These are phyloP conservation scores for Augochlorella aurata DNA, from an alignment of 2,888 invertebrate genomes.

Conservation along the genomic window DNA sequence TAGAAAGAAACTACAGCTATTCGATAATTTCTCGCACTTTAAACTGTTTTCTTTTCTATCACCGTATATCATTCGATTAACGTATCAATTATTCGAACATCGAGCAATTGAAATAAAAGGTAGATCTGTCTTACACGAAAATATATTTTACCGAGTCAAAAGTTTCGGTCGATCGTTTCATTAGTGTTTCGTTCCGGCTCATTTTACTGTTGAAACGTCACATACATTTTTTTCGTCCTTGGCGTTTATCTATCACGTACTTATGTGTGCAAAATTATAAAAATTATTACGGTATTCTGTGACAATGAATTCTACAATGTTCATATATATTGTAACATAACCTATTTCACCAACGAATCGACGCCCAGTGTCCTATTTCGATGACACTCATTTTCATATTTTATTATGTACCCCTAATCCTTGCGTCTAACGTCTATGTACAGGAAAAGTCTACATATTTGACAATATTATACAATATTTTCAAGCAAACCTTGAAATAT, in stretches of 20 bases:
- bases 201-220: slow-evolving; percentile 40
- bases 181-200: slow-evolving; percentile 22
- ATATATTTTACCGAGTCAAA: background rate
- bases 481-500: background rate
- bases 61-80: background rate
- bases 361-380: background rate
- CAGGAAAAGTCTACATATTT: background rate
- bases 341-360: slow-evolving; percentile 34
- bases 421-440: background rate
- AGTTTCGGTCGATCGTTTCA: slow-evolving; percentile 28
- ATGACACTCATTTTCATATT: background rate
- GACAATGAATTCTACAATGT: background rate
- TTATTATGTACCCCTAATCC: slow-evolving; percentile 6
- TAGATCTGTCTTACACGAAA: slow-evolving; percentile 34
- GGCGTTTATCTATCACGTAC: background rate
- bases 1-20: slow-evolving; percentile 14
- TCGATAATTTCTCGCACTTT: background rate
- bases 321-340: slow-evolving; percentile 34
- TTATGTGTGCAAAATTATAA: slow-evolving; percentile 7
- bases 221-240: slow-evolving; percentile 12
- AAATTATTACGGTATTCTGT: slow-evolving; percentile 36
- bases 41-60: background rate
- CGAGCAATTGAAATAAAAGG: background rate
- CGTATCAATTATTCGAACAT: background rate
- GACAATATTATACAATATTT: background rate